These are phyloP conservation scores for Drosophila quinaria DNA, from an alignment of 2,888 invertebrate genomes.

Conservation along the genomic window DNA sequence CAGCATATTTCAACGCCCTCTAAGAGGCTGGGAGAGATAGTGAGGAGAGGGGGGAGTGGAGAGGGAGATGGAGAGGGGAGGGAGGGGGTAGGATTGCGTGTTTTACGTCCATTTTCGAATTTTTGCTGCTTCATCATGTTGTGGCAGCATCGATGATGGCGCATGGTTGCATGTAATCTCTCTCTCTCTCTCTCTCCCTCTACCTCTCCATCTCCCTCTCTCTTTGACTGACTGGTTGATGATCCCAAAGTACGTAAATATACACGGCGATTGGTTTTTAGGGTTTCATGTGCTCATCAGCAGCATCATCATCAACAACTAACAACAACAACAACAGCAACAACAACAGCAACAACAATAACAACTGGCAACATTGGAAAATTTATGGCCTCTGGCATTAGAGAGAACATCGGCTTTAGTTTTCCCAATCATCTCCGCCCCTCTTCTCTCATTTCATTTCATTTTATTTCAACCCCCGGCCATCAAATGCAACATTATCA, in stretches of 20 bases:
- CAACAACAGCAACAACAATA: constrained; percentile 27
- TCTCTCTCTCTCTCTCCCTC: not conserved
- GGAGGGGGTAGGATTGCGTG: constrained; percentile 64
- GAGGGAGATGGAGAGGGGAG: not conserved
- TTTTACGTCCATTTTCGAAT: constrained; percentile 74
- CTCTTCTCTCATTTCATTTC: not conserved
- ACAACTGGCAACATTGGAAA: constrained; percentile 59
- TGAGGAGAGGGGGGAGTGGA: not conserved
- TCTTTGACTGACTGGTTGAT: constrained; percentile 59
- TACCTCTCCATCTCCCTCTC: not conserved
- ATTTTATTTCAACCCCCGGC: not conserved
- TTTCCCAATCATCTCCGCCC: constrained; percentile 35
- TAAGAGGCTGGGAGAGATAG: not conserved
- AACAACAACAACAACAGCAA: constrained; percentile 26
- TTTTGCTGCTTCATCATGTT: constrained; percentile 81
- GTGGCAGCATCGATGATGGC: constrained; percentile 50
- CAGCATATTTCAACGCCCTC: constrained; percentile 60
- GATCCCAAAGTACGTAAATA: constrained; percentile 53
- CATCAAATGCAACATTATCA: constrained; percentile 70
- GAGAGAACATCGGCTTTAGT: constrained; percentile 74
- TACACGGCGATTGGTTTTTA: constrained; percentile 66
- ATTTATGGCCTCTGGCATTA: constrained; percentile 76
- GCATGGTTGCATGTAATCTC: constrained; percentile 57
- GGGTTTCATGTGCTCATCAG: constrained; percentile 59
- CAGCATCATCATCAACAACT: constrained; percentile 22